These are phyloP conservation scores for Nannoperca australis DNA, from an alignment of 2,797 vertebrate genomes.

Conservation along the genomic window DNA sequence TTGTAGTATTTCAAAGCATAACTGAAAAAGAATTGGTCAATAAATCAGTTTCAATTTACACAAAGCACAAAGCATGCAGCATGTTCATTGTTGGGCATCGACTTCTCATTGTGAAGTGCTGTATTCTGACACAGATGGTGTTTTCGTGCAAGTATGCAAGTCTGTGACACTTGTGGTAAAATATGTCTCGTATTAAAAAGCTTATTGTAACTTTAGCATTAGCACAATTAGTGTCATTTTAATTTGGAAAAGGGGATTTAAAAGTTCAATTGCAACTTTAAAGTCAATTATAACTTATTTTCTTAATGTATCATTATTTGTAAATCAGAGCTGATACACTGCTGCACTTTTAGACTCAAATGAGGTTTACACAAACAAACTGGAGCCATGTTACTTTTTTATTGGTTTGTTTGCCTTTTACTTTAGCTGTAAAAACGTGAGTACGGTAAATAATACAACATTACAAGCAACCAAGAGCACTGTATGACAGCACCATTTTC, in stretches of 20 bases:
- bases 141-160: conserved; percentile 27
- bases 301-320: too few species aligned
- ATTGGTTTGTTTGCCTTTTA: not conserved
- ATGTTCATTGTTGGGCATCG: not conserved
- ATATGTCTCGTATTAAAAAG: conserved; percentile 37
- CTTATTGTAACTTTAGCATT: not conserved
- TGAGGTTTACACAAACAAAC: not conserved
- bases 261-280: not conserved
- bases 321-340: not conserved
- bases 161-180: conserved; percentile 14
- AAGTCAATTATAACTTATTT: not conserved
- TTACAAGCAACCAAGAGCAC: not conserved
- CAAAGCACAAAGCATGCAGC: not conserved
- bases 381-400: not conserved
- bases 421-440: not conserved
- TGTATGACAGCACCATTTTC: conserved; percentile 13
- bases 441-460: not conserved
- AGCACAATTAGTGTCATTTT: conserved; percentile 1
- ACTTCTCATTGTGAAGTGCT: conserved; percentile 10
- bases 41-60: not conserved
- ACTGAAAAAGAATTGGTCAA: too few species aligned
- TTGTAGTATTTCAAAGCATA: not conserved
- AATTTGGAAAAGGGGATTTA: not conserved
- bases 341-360: not conserved
- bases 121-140: conserved; percentile 40